Evolutionary conservation across 2,888 invertebrate genomes (phyloP).

Genomic region (Latrodectus hesperus): DNA sequence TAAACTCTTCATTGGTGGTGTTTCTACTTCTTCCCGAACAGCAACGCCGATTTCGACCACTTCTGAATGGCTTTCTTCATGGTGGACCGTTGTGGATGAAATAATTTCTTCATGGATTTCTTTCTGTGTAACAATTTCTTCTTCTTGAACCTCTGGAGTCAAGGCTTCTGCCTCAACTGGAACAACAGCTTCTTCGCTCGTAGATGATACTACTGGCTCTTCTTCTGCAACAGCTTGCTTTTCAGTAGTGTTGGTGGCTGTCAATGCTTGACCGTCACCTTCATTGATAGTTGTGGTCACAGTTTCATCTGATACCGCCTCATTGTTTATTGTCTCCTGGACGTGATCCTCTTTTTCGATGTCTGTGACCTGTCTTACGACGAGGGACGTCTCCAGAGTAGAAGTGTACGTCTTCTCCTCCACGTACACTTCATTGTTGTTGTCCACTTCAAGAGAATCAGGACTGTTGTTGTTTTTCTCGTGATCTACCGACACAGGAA

Average conservation of each 20-base stretch:
- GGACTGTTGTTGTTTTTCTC: conserved; percentile 43
- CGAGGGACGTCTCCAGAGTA: conserved; percentile 33
- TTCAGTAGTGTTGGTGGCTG: not conserved
- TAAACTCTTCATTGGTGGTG: not conserved
- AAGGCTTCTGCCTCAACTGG: not conserved
- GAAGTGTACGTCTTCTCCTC: conserved; percentile 62
- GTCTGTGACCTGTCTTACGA: conserved; percentile 29
- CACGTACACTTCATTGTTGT: conserved; percentile 26
- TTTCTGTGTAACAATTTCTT: not conserved
- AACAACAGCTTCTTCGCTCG: not conserved
- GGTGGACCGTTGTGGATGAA: not conserved
- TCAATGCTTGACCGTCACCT: not conserved
- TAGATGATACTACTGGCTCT: not conserved
- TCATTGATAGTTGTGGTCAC: not conserved
- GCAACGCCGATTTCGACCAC: not conserved
- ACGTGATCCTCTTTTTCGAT: conserved; percentile 1
- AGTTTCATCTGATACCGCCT: conserved; percentile 11
- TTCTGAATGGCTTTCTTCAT: conserved; percentile 6
- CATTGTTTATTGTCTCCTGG: conserved; percentile 8
- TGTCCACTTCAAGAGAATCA: conserved; percentile 55
- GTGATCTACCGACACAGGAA: conserved; percentile 11
- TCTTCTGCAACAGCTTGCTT: not conserved
- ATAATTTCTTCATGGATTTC: not conserved
- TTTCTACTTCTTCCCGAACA: not conserved
- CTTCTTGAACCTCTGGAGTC: not conserved